A percentile compares a stretch with the other conserved stretches of the same genome.
phyloP scores from a whole-genome alignment of 1,140 invertebrate species.

The Conopomorpha cramerella region DNA sequence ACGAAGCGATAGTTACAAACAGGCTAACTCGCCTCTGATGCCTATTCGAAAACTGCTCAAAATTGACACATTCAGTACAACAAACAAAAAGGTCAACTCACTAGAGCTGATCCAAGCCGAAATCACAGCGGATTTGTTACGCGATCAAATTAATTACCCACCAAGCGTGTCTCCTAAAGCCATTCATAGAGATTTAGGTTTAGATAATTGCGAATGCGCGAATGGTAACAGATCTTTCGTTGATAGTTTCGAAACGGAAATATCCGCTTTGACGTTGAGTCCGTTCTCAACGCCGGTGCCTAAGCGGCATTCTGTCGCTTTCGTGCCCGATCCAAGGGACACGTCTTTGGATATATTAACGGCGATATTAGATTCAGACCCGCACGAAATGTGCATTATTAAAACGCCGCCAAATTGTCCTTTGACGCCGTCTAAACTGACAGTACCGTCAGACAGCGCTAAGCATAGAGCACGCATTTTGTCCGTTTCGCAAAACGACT shows the following conservation, averaged over 20 bases:
- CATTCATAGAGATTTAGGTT: slow-evolving; percentile 20
- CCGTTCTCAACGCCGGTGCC: slow-evolving; percentile 44
- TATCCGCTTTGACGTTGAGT: slow-evolving; percentile 44
- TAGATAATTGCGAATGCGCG: slow-evolving; percentile 26
- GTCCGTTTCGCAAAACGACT: slow-evolving; percentile 61
- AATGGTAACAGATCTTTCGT: slow-evolving; percentile 26
- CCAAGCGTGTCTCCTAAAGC: slow-evolving; percentile 63
- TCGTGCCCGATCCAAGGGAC: slow-evolving; percentile 32
- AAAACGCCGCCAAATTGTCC: slow-evolving; percentile 37
- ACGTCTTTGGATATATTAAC: slow-evolving; percentile 39
- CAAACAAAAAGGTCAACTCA: slow-evolving; percentile 49
- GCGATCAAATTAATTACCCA: slow-evolving; percentile 72
- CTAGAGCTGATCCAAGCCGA: slow-evolving; percentile 64
- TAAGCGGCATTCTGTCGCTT: slow-evolving; percentile 35
- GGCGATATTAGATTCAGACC: slow-evolving; percentile 53
- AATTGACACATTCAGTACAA: slow-evolving; percentile 43
- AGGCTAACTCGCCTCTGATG: slow-evolving; percentile 75
- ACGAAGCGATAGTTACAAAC: slow-evolving; percentile 83
- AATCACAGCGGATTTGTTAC: slow-evolving; percentile 66
- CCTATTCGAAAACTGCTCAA: slow-evolving; percentile 58
- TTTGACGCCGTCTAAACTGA: slow-evolving; percentile 58
- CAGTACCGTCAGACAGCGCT: slow-evolving; percentile 57
- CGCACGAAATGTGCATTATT: slow-evolving; percentile 37
- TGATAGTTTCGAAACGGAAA: slow-evolving; percentile 45
- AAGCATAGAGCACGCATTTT: slow-evolving; percentile 60